phyloP scores from a whole-genome alignment of 1,140 invertebrate genomes.

The Babylonia areolata region DNA sequence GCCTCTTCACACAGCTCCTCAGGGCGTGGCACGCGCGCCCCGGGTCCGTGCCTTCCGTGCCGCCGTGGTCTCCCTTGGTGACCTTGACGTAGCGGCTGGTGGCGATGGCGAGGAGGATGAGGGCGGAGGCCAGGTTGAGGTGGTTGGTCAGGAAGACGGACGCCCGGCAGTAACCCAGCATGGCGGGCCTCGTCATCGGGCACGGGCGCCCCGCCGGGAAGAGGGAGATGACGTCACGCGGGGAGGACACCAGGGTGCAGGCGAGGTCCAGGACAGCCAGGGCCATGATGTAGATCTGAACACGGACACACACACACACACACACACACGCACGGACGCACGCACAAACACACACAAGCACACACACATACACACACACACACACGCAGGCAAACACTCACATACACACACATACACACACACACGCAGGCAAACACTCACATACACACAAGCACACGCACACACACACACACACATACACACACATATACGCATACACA shows the following conservation, averaged over 20 bases:
- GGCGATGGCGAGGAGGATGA: constrained; percentile 8
- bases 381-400: too few relatives aligned
- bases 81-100: constrained; percentile 3
- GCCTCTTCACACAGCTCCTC: background rate
- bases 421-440: too few relatives aligned
- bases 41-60: too few relatives aligned
- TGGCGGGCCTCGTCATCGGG: background rate
- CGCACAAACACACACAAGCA: too few relatives aligned
- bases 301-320: too few relatives aligned
- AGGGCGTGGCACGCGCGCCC: background rate
- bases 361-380: too few relatives aligned
- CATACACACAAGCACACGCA: too few relatives aligned
- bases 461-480: too few relatives aligned
- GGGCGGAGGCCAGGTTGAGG: background rate
- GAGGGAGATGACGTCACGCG: background rate
- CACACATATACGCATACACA: background rate
- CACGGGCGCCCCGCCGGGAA: too few relatives aligned
- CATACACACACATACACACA: too few relatives aligned
- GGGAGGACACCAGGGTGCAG: background rate
- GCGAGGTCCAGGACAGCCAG: background rate
- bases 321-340: too few relatives aligned
- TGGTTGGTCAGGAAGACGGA: too few relatives aligned
- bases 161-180: background rate
- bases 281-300: constrained; percentile 10
- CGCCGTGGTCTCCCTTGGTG: background rate